Evolutionary conservation across 2,797 vertebrate species (phyloP), one percentile per base, ranked within the genome.

Genomic region (Pempheris klunzingeri): DNA sequence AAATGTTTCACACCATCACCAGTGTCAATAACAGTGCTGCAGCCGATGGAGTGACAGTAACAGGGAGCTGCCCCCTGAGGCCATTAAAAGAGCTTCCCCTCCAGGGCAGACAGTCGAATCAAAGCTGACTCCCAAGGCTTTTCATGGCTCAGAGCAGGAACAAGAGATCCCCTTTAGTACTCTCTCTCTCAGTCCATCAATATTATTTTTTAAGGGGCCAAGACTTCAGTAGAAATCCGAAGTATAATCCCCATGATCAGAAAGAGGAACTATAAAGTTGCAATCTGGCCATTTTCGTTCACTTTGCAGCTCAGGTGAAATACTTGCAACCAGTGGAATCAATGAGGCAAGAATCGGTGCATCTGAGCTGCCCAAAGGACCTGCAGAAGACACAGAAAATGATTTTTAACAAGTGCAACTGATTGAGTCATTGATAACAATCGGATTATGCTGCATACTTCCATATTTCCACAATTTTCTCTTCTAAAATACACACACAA

Each of bases 261-360:
- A 71, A 47, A 61, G 50, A 83, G 53, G 32, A 81, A 54, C 26
- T 80, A 71, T 63, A 79, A 75, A 77, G 38, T 81, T 82, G 70
- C 81, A 82, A 26, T 28, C 38, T 77, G 70, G 47, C 57, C 67
- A 74, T 84, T 0, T 2, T 10, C 1, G 11, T n/a, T 43, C 1
- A n/a, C 52, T 14, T 60, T 43, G 22, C n/a, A 61, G 78, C 71
- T 98, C 97, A 98, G 86, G 96, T 98, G 93, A 98, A 98, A 90
- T 97, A 98, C 24, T 97, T 97, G 87, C 97, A 99, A 81, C 96
- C 95, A 50, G 97, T 98, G 43, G 97, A 99, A 92, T 99, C 97
- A n/a, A 98, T 98, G 82, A 96, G 88, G 84, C 97, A 99, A 75
- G 96, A 95, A 2, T 94, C 88, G 0, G 96, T 97, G 88, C 97